Evolutionary conservation across 2,113 vertebrate species (phyloP).

Genomic region (Odobenus rosmarus): DNA sequence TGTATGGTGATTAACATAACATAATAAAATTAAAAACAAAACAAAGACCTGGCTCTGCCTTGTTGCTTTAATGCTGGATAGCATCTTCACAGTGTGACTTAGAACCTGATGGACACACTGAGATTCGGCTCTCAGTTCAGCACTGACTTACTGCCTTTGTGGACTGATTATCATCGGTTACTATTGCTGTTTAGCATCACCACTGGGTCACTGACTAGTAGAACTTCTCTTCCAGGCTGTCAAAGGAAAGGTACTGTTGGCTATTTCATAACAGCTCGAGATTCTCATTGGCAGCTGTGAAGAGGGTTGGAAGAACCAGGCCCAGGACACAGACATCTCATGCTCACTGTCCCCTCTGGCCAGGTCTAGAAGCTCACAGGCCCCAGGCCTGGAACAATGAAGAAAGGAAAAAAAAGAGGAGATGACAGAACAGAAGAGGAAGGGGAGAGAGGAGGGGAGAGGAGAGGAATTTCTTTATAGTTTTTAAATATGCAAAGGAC

Average conservation of each 20-base stretch:
- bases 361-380: background rate
- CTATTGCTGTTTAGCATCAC: background rate
- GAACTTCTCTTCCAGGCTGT: background rate
- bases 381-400: too few relatives aligned
- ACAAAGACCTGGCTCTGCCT: background rate
- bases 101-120: background rate
- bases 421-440: background rate
- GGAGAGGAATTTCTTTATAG: background rate
- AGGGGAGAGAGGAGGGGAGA: background rate
- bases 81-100: background rate
- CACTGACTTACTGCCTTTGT: accelerated
- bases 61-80: background rate
- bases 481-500: background rate
- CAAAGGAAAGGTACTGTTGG: background rate
- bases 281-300: background rate
- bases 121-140: background rate
- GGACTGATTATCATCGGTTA: background rate
- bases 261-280: background rate
- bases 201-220: accelerated
- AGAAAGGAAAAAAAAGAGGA: background rate
- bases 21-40: too few relatives aligned
- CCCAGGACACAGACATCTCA: background rate
- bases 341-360: background rate
- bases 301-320: too few relatives aligned
- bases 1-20: too few relatives aligned